These are phyloP conservation scores for Seriola aureovittata DNA, from an alignment of 2,113 vertebrate species.

Conservation along the genomic window DNA sequence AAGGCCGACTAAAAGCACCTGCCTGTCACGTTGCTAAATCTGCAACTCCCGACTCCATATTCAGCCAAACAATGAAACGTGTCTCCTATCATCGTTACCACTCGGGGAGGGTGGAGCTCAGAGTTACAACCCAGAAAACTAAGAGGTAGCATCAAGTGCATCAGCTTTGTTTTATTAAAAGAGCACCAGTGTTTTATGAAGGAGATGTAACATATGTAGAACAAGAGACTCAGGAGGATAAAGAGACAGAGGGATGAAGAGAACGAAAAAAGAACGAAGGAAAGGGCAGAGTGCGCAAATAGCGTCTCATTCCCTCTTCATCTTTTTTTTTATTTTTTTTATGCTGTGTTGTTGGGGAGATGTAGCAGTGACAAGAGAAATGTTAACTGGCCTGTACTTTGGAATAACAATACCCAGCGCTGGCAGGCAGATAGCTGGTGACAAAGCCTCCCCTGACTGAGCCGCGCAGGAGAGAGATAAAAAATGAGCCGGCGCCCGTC, in stretches of 20 bases:
- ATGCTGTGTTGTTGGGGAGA: conserved; percentile 40
- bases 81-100: background rate
- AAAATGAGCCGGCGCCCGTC: conserved; percentile 61
- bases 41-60: background rate
- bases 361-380: conserved; percentile 75
- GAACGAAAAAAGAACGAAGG: conserved; percentile 20
- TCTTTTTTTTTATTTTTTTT: background rate
- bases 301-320: conserved; percentile 22
- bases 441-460: conserved; percentile 73
- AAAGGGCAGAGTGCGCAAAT: conserved; percentile 24
- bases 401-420: conserved; percentile 75
- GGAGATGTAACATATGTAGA: conserved; percentile 46
- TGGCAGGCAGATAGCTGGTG: conserved; percentile 81
- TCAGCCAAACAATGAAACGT: conserved; percentile 5
- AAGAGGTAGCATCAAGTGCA: conserved; percentile 7
- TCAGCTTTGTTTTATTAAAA: conserved; percentile 50
- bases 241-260: background rate
- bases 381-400: conserved; percentile 75
- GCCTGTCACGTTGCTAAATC: background rate
- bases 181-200: conserved; percentile 63
- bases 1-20: conserved; percentile 11
- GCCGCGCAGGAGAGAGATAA: conserved; percentile 50
- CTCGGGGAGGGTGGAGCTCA: background rate
- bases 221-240: conserved; percentile 25
- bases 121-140: conserved; percentile 14